Evolutionary conservation across 2,888 invertebrate genomes (phyloP), one percentile per base, ranked within the genome.

Genomic region (Epinotia nisella): DNA sequence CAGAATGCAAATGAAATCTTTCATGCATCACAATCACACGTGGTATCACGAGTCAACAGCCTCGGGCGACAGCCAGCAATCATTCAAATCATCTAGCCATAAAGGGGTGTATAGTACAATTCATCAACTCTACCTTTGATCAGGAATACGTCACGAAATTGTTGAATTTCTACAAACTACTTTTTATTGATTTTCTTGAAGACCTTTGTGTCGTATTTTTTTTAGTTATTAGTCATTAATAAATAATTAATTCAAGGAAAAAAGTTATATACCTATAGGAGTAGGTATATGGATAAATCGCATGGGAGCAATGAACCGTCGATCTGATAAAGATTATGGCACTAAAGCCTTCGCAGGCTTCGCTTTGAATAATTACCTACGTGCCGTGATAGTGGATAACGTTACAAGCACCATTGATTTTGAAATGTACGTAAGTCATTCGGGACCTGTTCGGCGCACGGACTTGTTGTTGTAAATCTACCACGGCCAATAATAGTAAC

Each of bases 251-350:
- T 15, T 45, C 15, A 45, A n/a, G 35, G n/a, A 11, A 7, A 53
- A 3, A 53, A 19, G 17, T 19, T 17, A 11, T 53, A 53, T 19
- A 15, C 13, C 2, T n/a, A 19, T 53, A 4, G 19, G 17, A 15
- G n/a, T 51, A 19, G 45, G 11, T 56, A 51, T 60, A 39, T 21
- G 49, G 39, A 72, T 72, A 67, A 56, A 68, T 61, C 67, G 35
- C 61, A 53, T 56, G 56, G 72, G 72, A 68, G 72, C 71, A 72
- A 61, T 49, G 60, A 67, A 60, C 72, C 39, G 56, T 49, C 51
- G 64, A 73, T 73, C 73, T 73, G 73, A 73, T 73, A 73, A 69
- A 64, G 68, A 73, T 73, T 73, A 73, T 69, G 64, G 73, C 69
- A 69, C 55, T 41, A 67, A 56, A 73, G 72, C 62, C 72, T 62